Base-by-base conservation (phyloP, 2,888 invertebrate genomes). In the Aphodius granarius region DNA sequence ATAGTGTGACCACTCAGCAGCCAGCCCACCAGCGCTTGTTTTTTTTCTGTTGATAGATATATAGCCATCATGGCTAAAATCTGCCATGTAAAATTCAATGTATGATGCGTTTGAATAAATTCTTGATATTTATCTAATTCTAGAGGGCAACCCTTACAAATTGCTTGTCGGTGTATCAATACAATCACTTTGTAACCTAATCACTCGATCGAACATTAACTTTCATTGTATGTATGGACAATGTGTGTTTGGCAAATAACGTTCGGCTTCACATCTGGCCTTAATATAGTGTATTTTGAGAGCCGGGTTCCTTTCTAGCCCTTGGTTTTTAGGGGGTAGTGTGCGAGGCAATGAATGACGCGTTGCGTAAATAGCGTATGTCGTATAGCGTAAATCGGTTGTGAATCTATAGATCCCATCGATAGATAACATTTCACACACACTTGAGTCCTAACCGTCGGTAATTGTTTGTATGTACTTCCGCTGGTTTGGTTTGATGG, bases 141-240 rank as follows among this genome's bases (percentile, higher is more conserved):
- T 43, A 13, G 43, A 43, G 82, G 84, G 84, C 84, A 82, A 84
- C 85, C 85, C 85, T 84, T 85, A 86, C 86, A 86, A 86, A 86
- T 86, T 85, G 85, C 84, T 84, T 83, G 17, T 6, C 81, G 83
- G 84, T 83, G 83, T 84, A 85, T 86, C 86, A 86, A 86, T 86
- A 86, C 85, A 86, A 84, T 85, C 83, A 84, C 83, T 85, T 83
- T 86, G 85, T 86, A 86, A 86, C n/a, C n/a, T n/a, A n/a, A 43
- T 86, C 86, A 85, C 83, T 82, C 84, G 85, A 86, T 86, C 86
- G 84, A 83, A 84, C 86, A 85, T 86, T 86, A 86, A 86, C 86
- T 86, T 86, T 86, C 86, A 85, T 86, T 86, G 86, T 86, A 83
- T 80, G 81, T 81, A 82, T 82, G 82, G 84, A 86, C 85, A 86